Base-by-base conservation (phyloP, 92 coral and sea anemone genomes). In the Epizoanthus illoricatus region DNA sequence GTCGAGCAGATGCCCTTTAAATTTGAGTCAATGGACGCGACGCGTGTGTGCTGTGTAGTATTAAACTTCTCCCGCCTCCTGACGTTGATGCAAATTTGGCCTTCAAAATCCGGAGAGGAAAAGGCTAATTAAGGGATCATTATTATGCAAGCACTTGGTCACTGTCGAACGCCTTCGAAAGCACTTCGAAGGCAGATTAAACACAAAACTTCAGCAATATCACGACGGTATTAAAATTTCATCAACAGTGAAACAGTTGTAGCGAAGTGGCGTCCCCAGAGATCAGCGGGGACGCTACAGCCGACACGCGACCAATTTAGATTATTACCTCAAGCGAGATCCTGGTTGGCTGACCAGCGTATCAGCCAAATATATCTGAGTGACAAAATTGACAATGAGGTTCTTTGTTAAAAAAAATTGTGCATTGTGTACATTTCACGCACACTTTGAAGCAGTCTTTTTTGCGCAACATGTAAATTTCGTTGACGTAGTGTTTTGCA, bases 281-380 rank as follows among this genome's bases (percentile, higher is more conserved):
- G 76, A 56, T 52, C 61, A 76, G 61, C 66, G 40, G 21, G 78
- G 81, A 86, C 89, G 89, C 90, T 81, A 86, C 88, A 79, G 83
- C 83, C 80, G 94, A 72, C 97, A 92, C 97, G 91, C 97, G 92
- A 86, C 80, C 87, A 80, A 73, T 88, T 84, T 86, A 85, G 86
- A 80, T 73, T 49, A 19, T 61, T 41, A 78, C 85, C 74, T 49
- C 40, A 24, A 45, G 68, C 72, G 86, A 80, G 75, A 60, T 65
- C 84, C 62, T 57, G 69, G 60, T 78, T 83, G 87, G 81, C 64
- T 76, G 76, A 61, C 41, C 47, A 52, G 87, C 74, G 79, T 82
- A 59, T 18, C 65, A 84, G 80, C 79, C 80, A 56, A 84, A 87
- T 87, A 80, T 84, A 85, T 79, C 73, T 9, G 74, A 68, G 89